These are phyloP conservation scores for Hyposoter dolosus DNA, from an alignment of 2,888 invertebrate genomes.

Conservation along the genomic window DNA sequence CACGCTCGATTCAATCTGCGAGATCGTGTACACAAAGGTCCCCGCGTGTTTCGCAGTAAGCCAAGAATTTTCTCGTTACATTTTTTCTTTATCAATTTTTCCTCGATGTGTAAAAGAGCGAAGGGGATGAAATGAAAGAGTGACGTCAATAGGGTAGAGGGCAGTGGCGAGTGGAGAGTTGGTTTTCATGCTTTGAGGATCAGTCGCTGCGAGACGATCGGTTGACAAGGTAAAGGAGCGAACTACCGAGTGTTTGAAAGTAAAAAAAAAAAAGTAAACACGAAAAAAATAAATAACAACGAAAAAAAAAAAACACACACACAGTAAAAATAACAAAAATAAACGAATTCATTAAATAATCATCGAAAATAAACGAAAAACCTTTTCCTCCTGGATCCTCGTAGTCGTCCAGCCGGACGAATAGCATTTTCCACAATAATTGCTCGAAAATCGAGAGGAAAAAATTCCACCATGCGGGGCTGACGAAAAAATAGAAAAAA, in stretches of 20 bases:
- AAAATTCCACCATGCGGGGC: constrained; percentile 7
- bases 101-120: constrained; percentile 21
- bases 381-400: constrained; percentile 25
- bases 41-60: constrained; percentile 16
- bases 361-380: constrained; percentile 28
- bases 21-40: not conserved
- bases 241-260: constrained; percentile 35
- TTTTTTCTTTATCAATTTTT: constrained; percentile 12
- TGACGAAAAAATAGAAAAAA: not conserved
- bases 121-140: constrained; percentile 58
- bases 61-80: constrained; percentile 17
- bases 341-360: not conserved
- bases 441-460: not conserved
- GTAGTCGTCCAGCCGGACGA: constrained; percentile 35
- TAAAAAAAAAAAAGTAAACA: not conserved
- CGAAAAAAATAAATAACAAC: constrained; percentile 4
- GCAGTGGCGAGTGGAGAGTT: constrained; percentile 70
- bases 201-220: constrained; percentile 75
- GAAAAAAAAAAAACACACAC: not conserved
- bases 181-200: constrained; percentile 70
- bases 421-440: not conserved
- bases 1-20: not conserved
- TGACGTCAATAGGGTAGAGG: constrained; percentile 75
- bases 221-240: constrained; percentile 71
- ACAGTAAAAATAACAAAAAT: not conserved